Conservation (phyloP, 1,140 invertebrate species). For the Venturia canescens region DNA sequence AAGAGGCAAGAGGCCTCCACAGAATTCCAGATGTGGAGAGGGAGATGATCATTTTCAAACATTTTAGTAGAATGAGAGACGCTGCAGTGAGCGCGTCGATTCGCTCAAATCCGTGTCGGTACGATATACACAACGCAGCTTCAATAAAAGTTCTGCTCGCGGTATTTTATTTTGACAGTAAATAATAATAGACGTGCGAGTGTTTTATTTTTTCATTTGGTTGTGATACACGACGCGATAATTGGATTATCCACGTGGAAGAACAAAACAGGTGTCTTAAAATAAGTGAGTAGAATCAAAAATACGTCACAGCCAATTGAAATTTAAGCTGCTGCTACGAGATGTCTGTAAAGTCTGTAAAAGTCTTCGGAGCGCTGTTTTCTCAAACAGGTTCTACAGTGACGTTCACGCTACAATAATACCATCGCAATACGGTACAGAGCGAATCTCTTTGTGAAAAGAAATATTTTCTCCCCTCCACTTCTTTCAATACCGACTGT, state of each 20-base stretch:
- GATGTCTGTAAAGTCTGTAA: background rate
- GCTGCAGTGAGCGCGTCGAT: slow-evolving; percentile 33
- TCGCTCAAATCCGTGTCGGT: slow-evolving; percentile 23
- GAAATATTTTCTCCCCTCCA: too few species aligned
- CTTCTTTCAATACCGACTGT: background rate
- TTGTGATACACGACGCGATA: background rate
- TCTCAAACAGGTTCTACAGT: slow-evolving; percentile 28
- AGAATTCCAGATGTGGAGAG: slow-evolving; percentile 6
- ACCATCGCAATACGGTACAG: slow-evolving; percentile 11
- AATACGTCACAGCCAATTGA: slow-evolving; percentile 1
- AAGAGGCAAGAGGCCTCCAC: background rate
- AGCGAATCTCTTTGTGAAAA: background rate
- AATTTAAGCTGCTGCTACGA: slow-evolving; percentile 1
- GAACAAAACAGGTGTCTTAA: background rate
- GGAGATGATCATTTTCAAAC: slow-evolving; percentile 8
- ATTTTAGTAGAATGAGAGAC: slow-evolving; percentile 38
- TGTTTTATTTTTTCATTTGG: background rate
- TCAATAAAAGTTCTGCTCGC: background rate
- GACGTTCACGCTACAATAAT: background rate
- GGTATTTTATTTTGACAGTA: background rate
- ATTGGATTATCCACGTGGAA: slow-evolving; percentile 16
- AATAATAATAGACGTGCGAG: background rate
- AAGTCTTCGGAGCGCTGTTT: background rate
- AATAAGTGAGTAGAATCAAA: slow-evolving; percentile 17
- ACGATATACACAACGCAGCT: background rate